Conservation (phyloP, 2,888 invertebrate species). For the Lamellibrachia satsuma region DNA sequence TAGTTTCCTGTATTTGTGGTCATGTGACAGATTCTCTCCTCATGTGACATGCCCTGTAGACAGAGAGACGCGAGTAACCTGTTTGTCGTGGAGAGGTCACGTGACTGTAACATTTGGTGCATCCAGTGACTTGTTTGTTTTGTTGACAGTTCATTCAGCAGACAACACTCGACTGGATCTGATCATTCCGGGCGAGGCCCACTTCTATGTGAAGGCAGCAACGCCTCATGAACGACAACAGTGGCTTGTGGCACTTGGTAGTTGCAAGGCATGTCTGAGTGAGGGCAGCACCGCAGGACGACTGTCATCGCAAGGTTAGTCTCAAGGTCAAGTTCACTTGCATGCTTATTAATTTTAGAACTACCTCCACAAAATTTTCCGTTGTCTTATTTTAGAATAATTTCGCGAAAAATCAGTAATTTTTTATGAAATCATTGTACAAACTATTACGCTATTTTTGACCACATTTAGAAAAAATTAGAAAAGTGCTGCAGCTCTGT, state of each 20-base stretch:
- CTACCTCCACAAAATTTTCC: too few relatives aligned
- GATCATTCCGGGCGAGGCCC: conserved; percentile 83
- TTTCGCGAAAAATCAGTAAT: too few relatives aligned
- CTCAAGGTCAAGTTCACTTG: not conserved
- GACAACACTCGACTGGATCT: conserved; percentile 80
- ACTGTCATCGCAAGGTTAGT: conserved; percentile 25
- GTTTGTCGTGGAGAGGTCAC: too few relatives aligned
- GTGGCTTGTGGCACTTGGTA: conserved; percentile 83
- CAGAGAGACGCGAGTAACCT: too few relatives aligned
- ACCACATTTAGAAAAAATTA: too few relatives aligned
- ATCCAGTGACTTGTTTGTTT: not conserved
- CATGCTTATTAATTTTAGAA: not conserved
- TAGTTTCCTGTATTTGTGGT: too few relatives aligned
- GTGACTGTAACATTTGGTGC: not conserved
- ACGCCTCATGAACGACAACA: conserved; percentile 81
- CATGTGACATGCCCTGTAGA: too few relatives aligned
- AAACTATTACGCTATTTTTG: too few relatives aligned
- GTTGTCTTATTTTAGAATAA: too few relatives aligned
- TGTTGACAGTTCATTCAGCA: conserved; percentile 72
- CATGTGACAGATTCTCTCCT: too few relatives aligned
- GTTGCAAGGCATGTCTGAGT: conserved; percentile 75
- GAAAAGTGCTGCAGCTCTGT: too few relatives aligned
- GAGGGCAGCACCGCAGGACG: conserved; percentile 37
- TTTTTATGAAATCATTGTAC: too few relatives aligned
- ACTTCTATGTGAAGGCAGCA: conserved; percentile 81